Evolutionary conservation across 2,888 invertebrate species (phyloP).

Genomic region (Scaptomyza parva): DNA sequence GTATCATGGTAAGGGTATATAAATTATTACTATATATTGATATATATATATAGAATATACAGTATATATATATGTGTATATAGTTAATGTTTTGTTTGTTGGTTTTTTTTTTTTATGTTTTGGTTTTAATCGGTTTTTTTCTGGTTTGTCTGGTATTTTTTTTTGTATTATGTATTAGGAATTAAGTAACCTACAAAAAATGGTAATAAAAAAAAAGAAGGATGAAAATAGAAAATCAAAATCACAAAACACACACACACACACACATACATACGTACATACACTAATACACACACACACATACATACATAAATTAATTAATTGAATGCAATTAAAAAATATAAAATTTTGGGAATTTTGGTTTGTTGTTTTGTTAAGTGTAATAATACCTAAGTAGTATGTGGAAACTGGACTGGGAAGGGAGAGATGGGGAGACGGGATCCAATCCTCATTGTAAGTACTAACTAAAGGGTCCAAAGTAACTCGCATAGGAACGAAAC

Average conservation of each 20-base stretch:
- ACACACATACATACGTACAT: slow-evolving; percentile 65
- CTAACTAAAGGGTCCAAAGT: background rate
- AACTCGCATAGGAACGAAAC: slow-evolving; percentile 2
- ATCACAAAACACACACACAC: slow-evolving; percentile 38
- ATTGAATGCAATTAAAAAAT: slow-evolving; percentile 50
- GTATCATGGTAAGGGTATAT: slow-evolving; percentile 44
- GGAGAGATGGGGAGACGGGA: background rate
- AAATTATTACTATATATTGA: slow-evolving; percentile 29
- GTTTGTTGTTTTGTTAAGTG: background rate
- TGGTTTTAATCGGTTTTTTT: slow-evolving; percentile 63
- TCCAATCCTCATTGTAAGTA: background rate
- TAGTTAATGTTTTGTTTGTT: slow-evolving; percentile 44
- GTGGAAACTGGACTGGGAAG: background rate
- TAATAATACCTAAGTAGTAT: slow-evolving; percentile 13
- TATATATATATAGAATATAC: slow-evolving; percentile 50
- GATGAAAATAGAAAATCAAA: slow-evolving; percentile 79
- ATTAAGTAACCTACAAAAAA: slow-evolving; percentile 85
- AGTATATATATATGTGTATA: slow-evolving; percentile 12
- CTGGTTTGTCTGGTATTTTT: slow-evolving; percentile 52
- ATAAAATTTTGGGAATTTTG: slow-evolving; percentile 17
- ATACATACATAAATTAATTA: slow-evolving; percentile 72
- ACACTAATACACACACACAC: slow-evolving; percentile 56
- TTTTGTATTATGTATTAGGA: slow-evolving; percentile 79
- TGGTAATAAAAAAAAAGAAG: slow-evolving; percentile 76
- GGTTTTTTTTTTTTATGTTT: slow-evolving; percentile 51